Base-by-base conservation (phyloP, 2,797 vertebrate species). In the Hyperoplus immaculatus region DNA sequence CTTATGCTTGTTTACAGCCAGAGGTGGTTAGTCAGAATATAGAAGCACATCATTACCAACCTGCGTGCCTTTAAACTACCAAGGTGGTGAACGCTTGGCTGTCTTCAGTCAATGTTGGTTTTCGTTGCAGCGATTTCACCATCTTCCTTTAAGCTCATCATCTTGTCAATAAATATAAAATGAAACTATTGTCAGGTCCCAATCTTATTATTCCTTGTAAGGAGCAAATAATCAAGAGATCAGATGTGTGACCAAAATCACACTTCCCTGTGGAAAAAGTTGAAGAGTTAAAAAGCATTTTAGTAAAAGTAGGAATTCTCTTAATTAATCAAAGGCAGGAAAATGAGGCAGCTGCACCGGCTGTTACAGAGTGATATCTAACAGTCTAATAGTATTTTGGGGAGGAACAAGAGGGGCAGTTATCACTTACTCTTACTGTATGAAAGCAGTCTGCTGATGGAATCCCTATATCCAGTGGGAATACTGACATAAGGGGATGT, bases 391-490 rank as follows among this genome's bases (percentile, higher is more conserved):
- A 12, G 62, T 67, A 62, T 69, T 66, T 75, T 46, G 69, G 6
- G 29, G 29, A 60, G 38, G 42, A 60, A 67, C 53, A 72, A 76
- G 41, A 58, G 1, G 42, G 53, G 11, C 65, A 76, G 39, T 65
- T 59, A 74, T 82, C 51, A 67, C 54, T 61, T 51, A 67, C 3
- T 16, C 36, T 2, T 29, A 53, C 36, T 57, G 65, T 58, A 68
- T 60, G 69, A 60, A 77, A 51, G 11, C 3, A 5, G 4, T 71
- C 69, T 80, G 55, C 21, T 73, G 39, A 68, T 50, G 69, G 50
- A 82, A 65, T 67, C 15, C 6, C 8, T 47, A 12, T 51, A 53
- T 75, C 67, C 55, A 77, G 8, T 41, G 55, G 80, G 69, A 87
- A 61, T 75, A 59, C 15, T 73, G 49, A 59, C 59, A 60, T 75